Percentiles rank a stretch among this genome's conserved stretches.
Evolutionary conservation across 2,797 vertebrate genomes (phyloP).

Genomic region (Graptemys geographica): DNA sequence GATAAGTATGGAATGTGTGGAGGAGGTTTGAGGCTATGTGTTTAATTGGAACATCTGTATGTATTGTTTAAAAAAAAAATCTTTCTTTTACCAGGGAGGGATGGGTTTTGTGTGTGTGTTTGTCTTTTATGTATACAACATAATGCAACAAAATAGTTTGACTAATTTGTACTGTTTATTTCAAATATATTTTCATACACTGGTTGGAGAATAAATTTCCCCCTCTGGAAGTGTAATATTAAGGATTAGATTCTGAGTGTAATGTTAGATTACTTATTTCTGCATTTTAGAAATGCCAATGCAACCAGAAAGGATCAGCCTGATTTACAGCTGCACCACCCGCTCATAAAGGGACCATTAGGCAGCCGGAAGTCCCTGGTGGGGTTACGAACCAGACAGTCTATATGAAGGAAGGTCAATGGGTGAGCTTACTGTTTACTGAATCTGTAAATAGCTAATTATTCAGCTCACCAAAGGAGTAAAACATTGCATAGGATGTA

Average conservation of each 20-base stretch:
- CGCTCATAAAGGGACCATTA: not conserved
- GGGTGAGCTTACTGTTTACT: conserved; percentile 46
- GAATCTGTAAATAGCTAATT: conserved; percentile 59
- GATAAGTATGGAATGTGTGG: conserved; percentile 61
- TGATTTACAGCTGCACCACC: conserved; percentile 3
- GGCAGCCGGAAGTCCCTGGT: conserved; percentile 16
- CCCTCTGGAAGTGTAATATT: accelerated
- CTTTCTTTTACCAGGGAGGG: not conserved
- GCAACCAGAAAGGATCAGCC: conserved; percentile 1
- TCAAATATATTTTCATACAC: not conserved
- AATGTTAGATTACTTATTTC: not conserved
- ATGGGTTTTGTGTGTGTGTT: no score
- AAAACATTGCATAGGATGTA: not conserved
- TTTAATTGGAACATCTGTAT: conserved; percentile 46
- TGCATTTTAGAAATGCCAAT: not conserved
- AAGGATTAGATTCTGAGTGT: accelerated
- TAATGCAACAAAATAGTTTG: not conserved
- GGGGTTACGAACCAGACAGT: conserved; percentile 57
- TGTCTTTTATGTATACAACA: not conserved
- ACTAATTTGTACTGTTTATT: accelerated
- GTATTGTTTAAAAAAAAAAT: not conserved
- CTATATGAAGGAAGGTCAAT: conserved; percentile 45
- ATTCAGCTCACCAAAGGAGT: conserved; percentile 36
- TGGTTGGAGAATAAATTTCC: not conserved
- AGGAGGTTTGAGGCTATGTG: not conserved